These are phyloP conservation scores for Lepus timidus DNA, from an alignment of 2,113 vertebrate genomes.

Conservation along the genomic window DNA sequence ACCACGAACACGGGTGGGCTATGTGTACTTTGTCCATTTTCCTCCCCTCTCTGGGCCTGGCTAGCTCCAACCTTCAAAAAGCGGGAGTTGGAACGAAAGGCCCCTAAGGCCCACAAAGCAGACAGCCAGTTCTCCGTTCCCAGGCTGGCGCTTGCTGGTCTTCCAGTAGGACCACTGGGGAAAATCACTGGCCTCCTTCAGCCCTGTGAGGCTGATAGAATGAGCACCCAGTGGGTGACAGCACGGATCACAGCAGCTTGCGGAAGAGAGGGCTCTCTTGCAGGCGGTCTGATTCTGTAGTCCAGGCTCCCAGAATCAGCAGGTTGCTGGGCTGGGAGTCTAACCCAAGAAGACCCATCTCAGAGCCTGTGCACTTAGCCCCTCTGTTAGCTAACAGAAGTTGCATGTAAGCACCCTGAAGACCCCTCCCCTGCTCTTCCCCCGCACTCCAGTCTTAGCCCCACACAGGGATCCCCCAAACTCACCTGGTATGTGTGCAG, in stretches of 20 bases:
- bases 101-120: not conserved
- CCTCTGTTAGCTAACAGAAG: not conserved
- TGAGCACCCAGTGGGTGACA: not conserved
- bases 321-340: not conserved
- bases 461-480: not conserved
- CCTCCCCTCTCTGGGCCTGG: not conserved
- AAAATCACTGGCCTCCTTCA: not conserved
- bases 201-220: not conserved
- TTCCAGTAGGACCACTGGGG: not conserved
- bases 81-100: not conserved
- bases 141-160: not conserved
- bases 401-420: fast-evolving
- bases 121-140: not conserved
- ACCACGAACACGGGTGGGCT: not conserved
- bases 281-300: not conserved
- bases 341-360: not conserved
- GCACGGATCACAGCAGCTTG: not conserved
- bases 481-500: not conserved
- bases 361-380: not conserved
- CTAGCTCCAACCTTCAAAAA: not conserved
- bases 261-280: not conserved
- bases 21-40: not conserved
- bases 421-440: fast-evolving
- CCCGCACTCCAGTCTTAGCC: not conserved
- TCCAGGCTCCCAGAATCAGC: not conserved